Conservation (phyloP, 2,888 invertebrate genomes). For the Chrysopilus asiliformis region DNA sequence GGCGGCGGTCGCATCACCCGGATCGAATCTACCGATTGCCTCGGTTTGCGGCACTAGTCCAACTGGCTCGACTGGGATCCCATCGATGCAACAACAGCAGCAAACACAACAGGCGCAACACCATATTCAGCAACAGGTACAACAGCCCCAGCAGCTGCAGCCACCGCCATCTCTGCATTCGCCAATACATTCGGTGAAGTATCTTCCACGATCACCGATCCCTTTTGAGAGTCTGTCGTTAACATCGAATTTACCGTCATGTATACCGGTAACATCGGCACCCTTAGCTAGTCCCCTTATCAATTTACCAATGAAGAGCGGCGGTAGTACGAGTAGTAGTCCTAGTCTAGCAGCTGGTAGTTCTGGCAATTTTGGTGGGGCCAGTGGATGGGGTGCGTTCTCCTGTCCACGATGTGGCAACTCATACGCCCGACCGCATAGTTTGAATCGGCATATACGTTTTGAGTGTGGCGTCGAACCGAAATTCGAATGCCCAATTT, state of each 20-base stretch:
- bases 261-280: slow-evolving; percentile 12
- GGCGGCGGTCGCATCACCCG: slow-evolving; percentile 16
- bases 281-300: slow-evolving; percentile 13
- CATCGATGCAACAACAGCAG: slow-evolving; percentile 2
- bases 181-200: slow-evolving; percentile 10
- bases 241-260: slow-evolving; percentile 7
- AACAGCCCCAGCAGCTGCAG: slow-evolving; percentile 13
- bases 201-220: slow-evolving; percentile 6
- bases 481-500: slow-evolving; percentile 46
- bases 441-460: slow-evolving; percentile 42
- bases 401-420: slow-evolving; percentile 44
- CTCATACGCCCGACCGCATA: slow-evolving; percentile 43
- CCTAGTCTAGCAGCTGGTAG: slow-evolving; percentile 1
- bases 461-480: slow-evolving; percentile 49
- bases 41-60: slow-evolving; percentile 1
- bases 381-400: slow-evolving; percentile 29
- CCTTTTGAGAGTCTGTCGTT: slow-evolving; percentile 9
- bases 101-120: slow-evolving; percentile 8
- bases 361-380: neutral
- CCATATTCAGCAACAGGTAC: slow-evolving; percentile 8
- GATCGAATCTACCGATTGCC: slow-evolving; percentile 16
- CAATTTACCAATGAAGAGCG: slow-evolving; percentile 10
- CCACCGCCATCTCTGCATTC: slow-evolving; percentile 11
- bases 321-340: slow-evolving; percentile 13
- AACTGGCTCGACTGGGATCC: neutral